A percentile compares a stretch with the other conserved stretches of the same genome.
Conservation (phyloP, 2,888 invertebrate species). For the Tinea semifulvella region DNA sequence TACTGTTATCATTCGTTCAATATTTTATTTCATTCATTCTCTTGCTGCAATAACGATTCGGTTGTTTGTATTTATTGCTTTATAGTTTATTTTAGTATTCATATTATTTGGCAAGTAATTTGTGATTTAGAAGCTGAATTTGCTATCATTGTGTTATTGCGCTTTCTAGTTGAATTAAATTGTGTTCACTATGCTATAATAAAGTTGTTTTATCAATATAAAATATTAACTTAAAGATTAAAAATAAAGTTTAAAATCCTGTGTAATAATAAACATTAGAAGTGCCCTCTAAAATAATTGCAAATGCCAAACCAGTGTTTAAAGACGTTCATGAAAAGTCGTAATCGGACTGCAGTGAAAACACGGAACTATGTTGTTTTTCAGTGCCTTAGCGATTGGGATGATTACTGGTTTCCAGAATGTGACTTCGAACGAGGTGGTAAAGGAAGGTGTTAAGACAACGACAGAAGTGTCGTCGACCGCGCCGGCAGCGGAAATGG, state of each 20-base stretch:
- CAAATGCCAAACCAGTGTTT: conserved; percentile 11
- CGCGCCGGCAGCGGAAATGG: conserved; percentile 44
- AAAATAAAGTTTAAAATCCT: too few relatives aligned
- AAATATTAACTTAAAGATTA: background rate
- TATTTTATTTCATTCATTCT: conserved; percentile 1
- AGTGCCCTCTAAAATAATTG: background rate
- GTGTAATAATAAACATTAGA: background rate
- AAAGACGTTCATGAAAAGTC: background rate
- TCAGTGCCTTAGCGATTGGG: conserved; percentile 61
- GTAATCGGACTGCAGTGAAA: conserved; percentile 9
- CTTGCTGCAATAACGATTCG: conserved; percentile 2
- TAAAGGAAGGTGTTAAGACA: conserved; percentile 36
- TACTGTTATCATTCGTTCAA: background rate
- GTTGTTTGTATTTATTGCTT: conserved; percentile 8
- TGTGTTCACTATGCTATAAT: background rate
- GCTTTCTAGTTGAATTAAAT: background rate
- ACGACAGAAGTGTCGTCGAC: conserved; percentile 38
- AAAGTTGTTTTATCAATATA: background rate
- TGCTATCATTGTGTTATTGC: background rate
- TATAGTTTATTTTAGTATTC: background rate
- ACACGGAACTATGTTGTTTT: conserved; percentile 56
- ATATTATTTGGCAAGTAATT: background rate
- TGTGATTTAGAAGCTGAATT: background rate
- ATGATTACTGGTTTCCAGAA: conserved; percentile 56
- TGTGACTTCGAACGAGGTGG: conserved; percentile 44